Base-by-base conservation (phyloP, 1,140 invertebrate species). In the Dinothrombium tinctorium region DNA sequence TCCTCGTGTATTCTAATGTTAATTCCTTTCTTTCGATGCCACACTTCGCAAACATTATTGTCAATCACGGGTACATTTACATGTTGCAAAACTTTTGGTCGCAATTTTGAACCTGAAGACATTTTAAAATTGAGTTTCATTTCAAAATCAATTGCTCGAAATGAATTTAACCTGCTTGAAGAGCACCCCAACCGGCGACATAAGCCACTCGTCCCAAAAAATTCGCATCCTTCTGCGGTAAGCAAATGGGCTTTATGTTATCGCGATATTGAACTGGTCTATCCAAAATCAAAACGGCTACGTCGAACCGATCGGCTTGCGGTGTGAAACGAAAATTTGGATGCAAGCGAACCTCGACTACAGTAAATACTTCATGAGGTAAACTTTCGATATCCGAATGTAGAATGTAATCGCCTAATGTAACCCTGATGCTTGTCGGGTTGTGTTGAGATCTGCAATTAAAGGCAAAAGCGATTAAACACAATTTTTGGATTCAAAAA, bases 301-400 rank as follows among this genome's bases (percentile, higher is more conserved):
- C 81, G 55, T 92, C 86, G 52, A 81, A 89, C 32, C 83, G 63
- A 49, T 68, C 66, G 14, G 66, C 66, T 55, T 84, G 81, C 0
- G 84, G 84, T 0, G 84, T 90, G 52, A 90, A 90, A 57, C 87
- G 86, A 60, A 90, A 90, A 51, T 82, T 78, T 0, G 84, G 84
- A 61, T 90, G 84, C 2, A 89, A 79, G 57, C 78, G 68, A 28
- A 90, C 87, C 46, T 76, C 69, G 14, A 74, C 63, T 2, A 87
- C 83, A 2, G 80, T 79, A 52, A 86, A 86, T 0, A 79, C 83
- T 53, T 84, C 82, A 1, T 81, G 80, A 1, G 79, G 80, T 33
- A 87, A 56, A 0, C 79, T 76, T 59, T 90, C 84, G 1, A 76
- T 72, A 1, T 82, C 79, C 0, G 81, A 84, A 60, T 89, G 87